Conservation (phyloP, 2,888 invertebrate genomes). For the Trichopoda pennipes region DNA sequence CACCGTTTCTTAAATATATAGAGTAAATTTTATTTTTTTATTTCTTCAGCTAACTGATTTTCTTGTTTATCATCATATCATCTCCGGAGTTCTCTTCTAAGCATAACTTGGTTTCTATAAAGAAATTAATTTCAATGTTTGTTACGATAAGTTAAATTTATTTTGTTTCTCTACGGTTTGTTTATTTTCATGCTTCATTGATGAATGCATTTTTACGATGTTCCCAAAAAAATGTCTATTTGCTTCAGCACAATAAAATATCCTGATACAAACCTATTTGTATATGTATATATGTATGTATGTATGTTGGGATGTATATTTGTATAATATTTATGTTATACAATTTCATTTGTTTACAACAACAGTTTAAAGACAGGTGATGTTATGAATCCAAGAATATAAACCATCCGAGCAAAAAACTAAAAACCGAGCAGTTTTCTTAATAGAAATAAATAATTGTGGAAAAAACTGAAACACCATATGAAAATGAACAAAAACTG, state of each 20-base stretch:
- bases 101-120: neutral
- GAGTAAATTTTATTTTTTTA: neutral
- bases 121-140: conserved; percentile 33
- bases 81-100: conserved; percentile 42
- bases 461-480: conserved; percentile 32
- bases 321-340: conserved; percentile 50
- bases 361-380: conserved; percentile 66
- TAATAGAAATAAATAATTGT: conserved; percentile 28
- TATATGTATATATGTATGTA: neutral
- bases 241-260: conserved; percentile 13
- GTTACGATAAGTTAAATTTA: conserved; percentile 29
- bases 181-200: conserved; percentile 67
- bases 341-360: conserved; percentile 55
- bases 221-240: conserved; percentile 33
- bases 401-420: neutral
- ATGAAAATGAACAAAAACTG: conserved; percentile 58
- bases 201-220: conserved; percentile 61
- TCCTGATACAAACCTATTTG: no score
- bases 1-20: neutral
- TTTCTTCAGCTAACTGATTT: conserved; percentile 14
- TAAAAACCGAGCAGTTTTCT: conserved; percentile 43
- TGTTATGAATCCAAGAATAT: conserved; percentile 41
- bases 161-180: conserved; percentile 65
- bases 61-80: conserved; percentile 38
- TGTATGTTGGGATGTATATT: neutral